Evolutionary conservation across 2,113 vertebrate species (phyloP).

Genomic region (Sula dactylatra): DNA sequence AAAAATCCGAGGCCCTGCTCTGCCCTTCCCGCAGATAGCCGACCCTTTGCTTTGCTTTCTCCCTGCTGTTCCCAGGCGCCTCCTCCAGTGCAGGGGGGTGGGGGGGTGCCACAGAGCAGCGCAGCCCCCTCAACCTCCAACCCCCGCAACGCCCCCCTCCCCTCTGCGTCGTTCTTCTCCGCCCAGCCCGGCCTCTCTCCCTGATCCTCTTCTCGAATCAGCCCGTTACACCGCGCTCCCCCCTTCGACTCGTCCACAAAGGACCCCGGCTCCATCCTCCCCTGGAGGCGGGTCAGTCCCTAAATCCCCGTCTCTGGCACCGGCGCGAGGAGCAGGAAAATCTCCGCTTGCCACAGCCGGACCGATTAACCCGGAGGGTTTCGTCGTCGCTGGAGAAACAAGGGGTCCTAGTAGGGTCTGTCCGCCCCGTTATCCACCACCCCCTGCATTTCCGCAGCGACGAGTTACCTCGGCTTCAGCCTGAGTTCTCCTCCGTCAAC

Average conservation of each 20-base stretch:
- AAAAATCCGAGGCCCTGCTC: neutral
- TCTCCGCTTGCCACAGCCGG: rapidly evolving
- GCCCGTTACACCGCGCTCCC: too few relatives aligned
- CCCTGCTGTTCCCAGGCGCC: rapidly evolving
- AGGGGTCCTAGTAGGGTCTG: rapidly evolving
- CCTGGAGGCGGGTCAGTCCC: rapidly evolving
- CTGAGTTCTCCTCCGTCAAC: neutral
- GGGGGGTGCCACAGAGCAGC: neutral
- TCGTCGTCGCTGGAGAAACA: rapidly evolving
- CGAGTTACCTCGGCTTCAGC: rapidly evolving
- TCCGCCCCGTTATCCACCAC: rapidly evolving
- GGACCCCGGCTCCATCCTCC: rapidly evolving
- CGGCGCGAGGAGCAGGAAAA: rapidly evolving
- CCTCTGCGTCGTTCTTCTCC: rapidly evolving
- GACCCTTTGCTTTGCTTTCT: neutral
- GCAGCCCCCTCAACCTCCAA: rapidly evolving
- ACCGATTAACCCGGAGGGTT: neutral
- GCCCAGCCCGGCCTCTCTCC: too few relatives aligned
- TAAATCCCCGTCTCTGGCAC: neutral
- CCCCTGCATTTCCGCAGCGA: rapidly evolving
- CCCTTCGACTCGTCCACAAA: rapidly evolving
- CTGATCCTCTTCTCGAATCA: neutral
- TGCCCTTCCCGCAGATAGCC: neutral
- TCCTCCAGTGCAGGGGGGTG: rapidly evolving
- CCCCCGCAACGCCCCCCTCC: rapidly evolving